Base-by-base conservation (phyloP, 2,113 vertebrate species). In the Mastomys natalensis region DNA sequence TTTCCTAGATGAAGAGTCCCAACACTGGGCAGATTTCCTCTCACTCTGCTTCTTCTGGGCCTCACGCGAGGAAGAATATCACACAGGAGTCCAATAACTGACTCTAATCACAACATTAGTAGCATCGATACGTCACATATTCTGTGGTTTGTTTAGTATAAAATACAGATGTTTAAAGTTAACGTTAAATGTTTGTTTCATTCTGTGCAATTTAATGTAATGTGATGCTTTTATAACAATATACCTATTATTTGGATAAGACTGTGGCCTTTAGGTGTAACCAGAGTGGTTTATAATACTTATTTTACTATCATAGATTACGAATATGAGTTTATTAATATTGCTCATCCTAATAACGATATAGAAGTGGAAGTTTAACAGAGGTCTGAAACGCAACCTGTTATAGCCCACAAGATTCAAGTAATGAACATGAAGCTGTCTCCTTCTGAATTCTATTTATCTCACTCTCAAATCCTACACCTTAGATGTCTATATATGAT, bases 221-320 rank as follows among this genome's bases (percentile, higher is more conserved):
- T 70, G 11, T 26, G 19, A 10, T 48, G n/a, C 86, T 86, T 31
- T 95, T 87, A 15, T 43, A 12, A 58, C 53, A 86, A 17, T 40
- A 45, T 66, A 85, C 2, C 7, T 48, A 9, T n/a, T 43, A 77
- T 95, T 92, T 89, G 92, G 43, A 70, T 58, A 62, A 62, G 34
- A 37, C 40, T 37, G 21, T 78, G 11, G 72, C 68, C 66, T 89
- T 24, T 87, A 86, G 64, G 5, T 40, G 4, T 62, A 76, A 13
- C 51, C 5, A 81, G 51, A 11, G 40, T 73, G 64, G 66, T 48
- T 87, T 68, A 60, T 53, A 68, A 7, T 6, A 31, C 9, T 31
- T 66, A 45, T 53, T 93, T 96, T 78, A 93, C 84, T 90, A 26
- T 19, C 45, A 62, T 16, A 5, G 45, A 88, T 84, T 53, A 85